Base-by-base conservation (phyloP, 2,888 invertebrate species). In the Tubulanus polymorphus region DNA sequence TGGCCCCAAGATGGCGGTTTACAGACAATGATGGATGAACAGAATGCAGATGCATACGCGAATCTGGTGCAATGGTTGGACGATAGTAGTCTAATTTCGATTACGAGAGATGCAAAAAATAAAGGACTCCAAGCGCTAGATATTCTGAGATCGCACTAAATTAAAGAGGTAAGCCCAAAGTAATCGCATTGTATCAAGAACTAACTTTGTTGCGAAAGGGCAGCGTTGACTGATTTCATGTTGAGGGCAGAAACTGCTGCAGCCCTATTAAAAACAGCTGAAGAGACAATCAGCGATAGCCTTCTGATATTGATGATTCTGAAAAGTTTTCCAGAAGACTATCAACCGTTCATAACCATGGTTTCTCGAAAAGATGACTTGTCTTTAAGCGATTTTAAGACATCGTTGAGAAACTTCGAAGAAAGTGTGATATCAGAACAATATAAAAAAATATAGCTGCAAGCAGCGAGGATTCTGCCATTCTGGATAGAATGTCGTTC, bases 51-150 rank as follows among this genome's bases (percentile, higher is more conserved):
- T n/a, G n/a, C n/a, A n/a, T n/a, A n/a, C n/a, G n/a, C n/a, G n/a
- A n/a, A n/a, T n/a, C n/a, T n/a, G n/a, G n/a, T n/a, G n/a, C n/a
- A n/a, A 25, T 32, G 49, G 30, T 28, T 57, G 8, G 49, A 58
- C 37, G 52, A 48, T 28, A 48, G 37, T 29, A 32, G 47, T 32
- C 32, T 60, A 29, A 56, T 45, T 8, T 30, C 56, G 20, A 29
- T 61, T 3, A 61, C 54, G 46, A 12, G 51, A 35, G 60, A 61
- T 54, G 56, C 56, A 6, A 37, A 8, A n/a, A 47, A 61, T 50
- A 52, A 57, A 30, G 54, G 56, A 15, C 53, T 56, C 25, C 45
- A 56, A 20, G 53, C 61, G 12, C 37, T 57, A 28, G 37, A 48
- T 37, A 61, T 60, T 3, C 41, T 61, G 5, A 10, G 28, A 15